Percentiles rank a stretch among this genome's conserved stretches.
phyloP scores from a whole-genome alignment of 2,888 invertebrate species.

The Arrhopalites spinosus region DNA sequence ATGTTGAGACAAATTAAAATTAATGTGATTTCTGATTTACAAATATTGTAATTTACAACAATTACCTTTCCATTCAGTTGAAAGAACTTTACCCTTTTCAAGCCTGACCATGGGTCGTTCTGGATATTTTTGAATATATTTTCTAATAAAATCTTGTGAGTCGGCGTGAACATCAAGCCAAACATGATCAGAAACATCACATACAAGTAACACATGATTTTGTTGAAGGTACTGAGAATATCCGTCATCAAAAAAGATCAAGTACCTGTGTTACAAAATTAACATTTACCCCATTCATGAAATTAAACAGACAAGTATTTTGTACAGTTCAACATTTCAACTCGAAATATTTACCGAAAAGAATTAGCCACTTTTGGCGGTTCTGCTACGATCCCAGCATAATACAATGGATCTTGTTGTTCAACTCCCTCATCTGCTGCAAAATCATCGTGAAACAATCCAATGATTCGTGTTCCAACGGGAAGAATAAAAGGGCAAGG shows the following conservation, averaged over 20 bases:
- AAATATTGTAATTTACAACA: constrained; percentile 59
- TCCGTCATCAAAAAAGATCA: constrained; percentile 92
- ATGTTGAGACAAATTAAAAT: too few relatives aligned
- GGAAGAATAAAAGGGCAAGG: constrained; percentile 72
- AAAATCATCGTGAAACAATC: constrained; percentile 72
- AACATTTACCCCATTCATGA: neutral
- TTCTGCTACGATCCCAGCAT: constrained; percentile 82
- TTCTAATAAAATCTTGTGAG: constrained; percentile 80
- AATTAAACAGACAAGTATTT: neutral
- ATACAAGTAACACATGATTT: constrained; percentile 71
- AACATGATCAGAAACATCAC: constrained; percentile 72
- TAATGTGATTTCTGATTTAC: too few relatives aligned
- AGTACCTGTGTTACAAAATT: constrained; percentile 69
- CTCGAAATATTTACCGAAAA: constrained; percentile 67
- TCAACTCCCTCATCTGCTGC: constrained; percentile 41
- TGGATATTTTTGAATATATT: constrained; percentile 78
- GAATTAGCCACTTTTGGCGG: constrained; percentile 75
- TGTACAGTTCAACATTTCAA: neutral
- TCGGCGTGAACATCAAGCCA: constrained; percentile 88
- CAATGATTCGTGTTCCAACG: constrained; percentile 84
- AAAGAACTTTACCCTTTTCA: constrained; percentile 76
- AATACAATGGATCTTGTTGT: constrained; percentile 61
- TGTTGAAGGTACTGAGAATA: constrained; percentile 84
- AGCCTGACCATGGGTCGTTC: constrained; percentile 87
- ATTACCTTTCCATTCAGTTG: constrained; percentile 83